Evolutionary conservation across 2,888 invertebrate species (phyloP).

Genomic region (Scaptomyza reducta): DNA sequence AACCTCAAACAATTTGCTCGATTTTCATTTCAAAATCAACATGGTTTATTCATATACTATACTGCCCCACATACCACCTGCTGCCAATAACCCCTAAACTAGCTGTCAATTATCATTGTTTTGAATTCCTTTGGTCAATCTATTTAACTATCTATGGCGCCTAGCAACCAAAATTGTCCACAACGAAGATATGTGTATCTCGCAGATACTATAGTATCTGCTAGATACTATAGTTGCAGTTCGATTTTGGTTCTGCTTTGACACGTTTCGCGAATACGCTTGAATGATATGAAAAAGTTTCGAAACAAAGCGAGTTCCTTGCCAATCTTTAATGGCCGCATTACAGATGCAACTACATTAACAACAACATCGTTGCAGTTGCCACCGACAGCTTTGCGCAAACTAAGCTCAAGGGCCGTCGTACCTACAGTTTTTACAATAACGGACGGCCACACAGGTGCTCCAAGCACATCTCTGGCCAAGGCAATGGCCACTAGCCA

Average conservation of each 20-base stretch:
- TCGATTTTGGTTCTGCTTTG: slow-evolving; percentile 20
- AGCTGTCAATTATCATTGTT: slow-evolving; percentile 29
- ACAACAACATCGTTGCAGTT: slow-evolving; percentile 70
- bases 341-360: slow-evolving; percentile 78
- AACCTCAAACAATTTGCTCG: slow-evolving; percentile 12
- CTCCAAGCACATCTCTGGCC: slow-evolving; percentile 50
- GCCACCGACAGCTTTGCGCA: slow-evolving; percentile 47
- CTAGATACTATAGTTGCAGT: slow-evolving; percentile 16
- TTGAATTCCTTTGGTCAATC: not conserved
- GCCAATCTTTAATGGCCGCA: slow-evolving; percentile 82
- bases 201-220: too few relatives aligned
- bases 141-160: slow-evolving; percentile 30
- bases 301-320: slow-evolving; percentile 82
- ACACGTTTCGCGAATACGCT: not conserved
- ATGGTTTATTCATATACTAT: not conserved
- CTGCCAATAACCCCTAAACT: slow-evolving; percentile 10
- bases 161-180: slow-evolving; percentile 69
- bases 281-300: slow-evolving; percentile 77
- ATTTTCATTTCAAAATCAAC: slow-evolving; percentile 4
- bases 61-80: not conserved
- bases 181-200: slow-evolving; percentile 41
- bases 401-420: slow-evolving; percentile 36
- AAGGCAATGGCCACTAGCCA: slow-evolving; percentile 62
- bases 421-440: slow-evolving; percentile 78
- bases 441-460: slow-evolving; percentile 56